Base-by-base conservation (phyloP, 1,140 invertebrate genomes). In the Drosophila grimshawi region DNA sequence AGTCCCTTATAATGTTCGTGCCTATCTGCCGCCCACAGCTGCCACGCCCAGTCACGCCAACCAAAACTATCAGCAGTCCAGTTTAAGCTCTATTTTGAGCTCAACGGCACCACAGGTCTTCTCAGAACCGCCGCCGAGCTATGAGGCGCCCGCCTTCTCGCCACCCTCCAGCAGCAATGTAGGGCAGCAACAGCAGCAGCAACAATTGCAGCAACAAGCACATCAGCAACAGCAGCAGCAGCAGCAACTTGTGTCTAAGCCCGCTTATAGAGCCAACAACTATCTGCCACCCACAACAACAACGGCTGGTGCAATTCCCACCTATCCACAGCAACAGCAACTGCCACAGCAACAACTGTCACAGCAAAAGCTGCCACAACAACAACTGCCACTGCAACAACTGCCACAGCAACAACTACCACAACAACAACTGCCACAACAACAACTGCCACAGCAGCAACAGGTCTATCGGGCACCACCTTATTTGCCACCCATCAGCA, bases 131-230 rank as follows among this genome's bases (percentile, higher is more conserved):
- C 11, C 49, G 30, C 19, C 59, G 4, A 80, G 8, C 55, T 86
- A 83, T 65, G 67, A 85, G 66, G 73, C 70, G 39, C 74, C 85
- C 19, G 78, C 73, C 10, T 89, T 83, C 52, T 59, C 83, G 49
- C 83, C 85, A 35, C 83, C 82, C 32, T 69, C 68, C 27, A 53
- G 7, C 39, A 70, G 35, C 68, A 78, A n/a, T 39, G 29, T 60
- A 11, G 29, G 10, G 1, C 33, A 39, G 2, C 41, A n/a, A n/a
- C n/a, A n/a, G 1, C 33, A 39, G 10, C 29, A 39, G 8, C 30
- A 49, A n/a, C 55, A 49, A 10, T 27, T 39, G 7, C 65, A 67
- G 8, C 7, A 32, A 11, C 48, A 46, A 6, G 3, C 8, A 32
- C 52, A 46, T 27, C 39, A 51, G 11, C 46, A 68, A 27, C 49